Conservation (phyloP, 2,888 invertebrate species). For the Buathra laborator region DNA sequence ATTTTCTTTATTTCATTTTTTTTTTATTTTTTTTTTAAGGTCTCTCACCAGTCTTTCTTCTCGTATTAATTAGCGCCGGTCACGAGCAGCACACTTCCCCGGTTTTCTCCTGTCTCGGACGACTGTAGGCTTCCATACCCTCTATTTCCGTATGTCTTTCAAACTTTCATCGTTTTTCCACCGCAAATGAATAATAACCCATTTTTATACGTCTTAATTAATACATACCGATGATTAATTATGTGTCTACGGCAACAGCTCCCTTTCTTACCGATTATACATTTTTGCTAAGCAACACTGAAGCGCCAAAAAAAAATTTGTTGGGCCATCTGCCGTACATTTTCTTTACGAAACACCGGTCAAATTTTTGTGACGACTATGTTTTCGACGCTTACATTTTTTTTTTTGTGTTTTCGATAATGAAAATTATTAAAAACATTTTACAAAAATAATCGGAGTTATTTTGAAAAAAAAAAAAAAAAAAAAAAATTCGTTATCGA, state of each 20-base stretch:
- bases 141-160: conserved; percentile 36
- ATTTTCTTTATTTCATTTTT: conserved; percentile 27
- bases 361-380: too few species aligned
- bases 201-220: conserved; percentile 39
- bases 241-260: neutral
- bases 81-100: conserved; percentile 52
- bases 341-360: neutral
- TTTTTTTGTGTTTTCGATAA: too few species aligned
- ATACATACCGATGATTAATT: conserved; percentile 57
- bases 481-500: too few species aligned
- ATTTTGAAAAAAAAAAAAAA: too few species aligned
- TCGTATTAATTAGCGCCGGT: conserved; percentile 67
- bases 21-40: conserved; percentile 21
- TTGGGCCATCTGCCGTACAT: neutral
- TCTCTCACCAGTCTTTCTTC: conserved; percentile 38
- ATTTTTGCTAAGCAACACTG: neutral
- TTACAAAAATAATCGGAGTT: neutral
- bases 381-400: too few species aligned
- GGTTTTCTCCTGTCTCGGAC: conserved; percentile 54
- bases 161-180: conserved; percentile 57
- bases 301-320: neutral
- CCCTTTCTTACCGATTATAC: neutral
- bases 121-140: conserved; percentile 39
- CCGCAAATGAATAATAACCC: conserved; percentile 55
- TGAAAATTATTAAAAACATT: too few species aligned